Percentiles rank a stretch among this genome's conserved stretches.
phyloP scores from a whole-genome alignment of 2,888 invertebrate species.

The Apamea sordens region DNA sequence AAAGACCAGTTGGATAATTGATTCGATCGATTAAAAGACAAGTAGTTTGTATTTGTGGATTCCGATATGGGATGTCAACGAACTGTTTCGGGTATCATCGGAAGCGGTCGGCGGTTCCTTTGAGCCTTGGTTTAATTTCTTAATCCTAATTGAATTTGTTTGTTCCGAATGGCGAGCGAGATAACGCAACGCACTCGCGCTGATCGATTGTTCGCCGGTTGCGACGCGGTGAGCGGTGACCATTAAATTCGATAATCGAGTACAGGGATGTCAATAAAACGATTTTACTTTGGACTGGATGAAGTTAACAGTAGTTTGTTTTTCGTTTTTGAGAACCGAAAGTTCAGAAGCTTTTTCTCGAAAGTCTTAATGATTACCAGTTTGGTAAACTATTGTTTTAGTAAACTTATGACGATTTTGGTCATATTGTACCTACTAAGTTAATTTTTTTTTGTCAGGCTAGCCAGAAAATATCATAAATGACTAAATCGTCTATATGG shows the following conservation, averaged over 20 bases:
- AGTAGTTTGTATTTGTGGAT: slow-evolving; percentile 73
- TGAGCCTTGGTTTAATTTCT: slow-evolving; percentile 86
- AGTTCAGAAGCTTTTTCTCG: too few relatives aligned
- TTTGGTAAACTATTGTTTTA: background rate
- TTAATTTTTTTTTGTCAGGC: background rate
- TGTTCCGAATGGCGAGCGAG: slow-evolving; percentile 80
- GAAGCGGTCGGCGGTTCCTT: slow-evolving; percentile 82
- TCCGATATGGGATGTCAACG: slow-evolving; percentile 78
- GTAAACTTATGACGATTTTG: background rate
- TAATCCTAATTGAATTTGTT: slow-evolving; percentile 90
- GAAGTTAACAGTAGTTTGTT: background rate
- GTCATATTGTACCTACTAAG: background rate
- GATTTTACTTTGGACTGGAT: background rate
- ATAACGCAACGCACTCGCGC: slow-evolving; percentile 80
- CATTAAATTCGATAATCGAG: slow-evolving; percentile 59
- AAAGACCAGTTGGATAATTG: slow-evolving; percentile 54
- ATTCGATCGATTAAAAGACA: slow-evolving; percentile 60
- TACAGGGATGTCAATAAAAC: slow-evolving; percentile 17
- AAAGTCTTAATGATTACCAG: background rate
- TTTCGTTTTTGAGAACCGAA: background rate
- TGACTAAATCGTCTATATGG: background rate
- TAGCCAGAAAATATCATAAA: too few relatives aligned
- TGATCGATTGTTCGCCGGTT: slow-evolving; percentile 79
- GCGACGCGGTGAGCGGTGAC: slow-evolving; percentile 57
- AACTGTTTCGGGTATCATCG: slow-evolving; percentile 78